These are phyloP conservation scores for Pollenia amentaria DNA, from an alignment of 2,888 invertebrate species.

Conservation along the genomic window DNA sequence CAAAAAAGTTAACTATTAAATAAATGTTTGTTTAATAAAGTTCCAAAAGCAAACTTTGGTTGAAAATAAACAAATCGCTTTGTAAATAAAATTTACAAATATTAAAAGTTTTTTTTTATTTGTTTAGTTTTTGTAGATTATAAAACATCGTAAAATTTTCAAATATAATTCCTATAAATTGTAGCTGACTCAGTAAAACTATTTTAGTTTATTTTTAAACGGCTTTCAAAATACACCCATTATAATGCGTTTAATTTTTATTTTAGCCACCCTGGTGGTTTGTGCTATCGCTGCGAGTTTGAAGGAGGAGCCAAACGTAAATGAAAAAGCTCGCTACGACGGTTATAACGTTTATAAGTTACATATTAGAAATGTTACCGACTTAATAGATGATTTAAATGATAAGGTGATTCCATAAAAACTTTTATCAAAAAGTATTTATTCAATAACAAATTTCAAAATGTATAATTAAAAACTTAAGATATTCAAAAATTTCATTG, in stretches of 20 bases:
- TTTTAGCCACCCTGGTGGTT: slow-evolving; percentile 76
- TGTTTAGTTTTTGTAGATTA: not conserved
- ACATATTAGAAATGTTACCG: slow-evolving; percentile 84
- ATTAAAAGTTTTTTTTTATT: not conserved
- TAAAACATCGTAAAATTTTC: not conserved
- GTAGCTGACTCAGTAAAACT: not conserved
- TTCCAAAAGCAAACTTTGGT: too few species aligned
- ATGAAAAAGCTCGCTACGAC: slow-evolving; percentile 80
- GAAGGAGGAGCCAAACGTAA: slow-evolving; percentile 54
- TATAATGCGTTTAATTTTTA: slow-evolving; percentile 75
- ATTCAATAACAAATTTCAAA: too few species aligned
- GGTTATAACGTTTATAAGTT: slow-evolving; percentile 80
- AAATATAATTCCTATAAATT: slow-evolving; percentile 36
- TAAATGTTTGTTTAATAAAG: not conserved
- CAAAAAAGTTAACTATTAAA: slow-evolving; percentile 62
- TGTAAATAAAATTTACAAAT: slow-evolving; percentile 4
- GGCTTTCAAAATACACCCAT: not conserved
- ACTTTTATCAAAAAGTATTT: too few species aligned
- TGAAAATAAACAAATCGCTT: not conserved
- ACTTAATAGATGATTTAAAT: slow-evolving; percentile 76
- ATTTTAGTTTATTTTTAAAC: slow-evolving; percentile 23
- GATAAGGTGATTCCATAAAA: slow-evolving; percentile 69
- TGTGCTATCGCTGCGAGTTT: slow-evolving; percentile 74
- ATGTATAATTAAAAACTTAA: not conserved
- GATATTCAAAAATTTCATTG: not conserved